These are phyloP conservation scores for Melanotaenia maccullochi DNA, from an alignment of 2,797 vertebrate species.

Conservation along the genomic window DNA sequence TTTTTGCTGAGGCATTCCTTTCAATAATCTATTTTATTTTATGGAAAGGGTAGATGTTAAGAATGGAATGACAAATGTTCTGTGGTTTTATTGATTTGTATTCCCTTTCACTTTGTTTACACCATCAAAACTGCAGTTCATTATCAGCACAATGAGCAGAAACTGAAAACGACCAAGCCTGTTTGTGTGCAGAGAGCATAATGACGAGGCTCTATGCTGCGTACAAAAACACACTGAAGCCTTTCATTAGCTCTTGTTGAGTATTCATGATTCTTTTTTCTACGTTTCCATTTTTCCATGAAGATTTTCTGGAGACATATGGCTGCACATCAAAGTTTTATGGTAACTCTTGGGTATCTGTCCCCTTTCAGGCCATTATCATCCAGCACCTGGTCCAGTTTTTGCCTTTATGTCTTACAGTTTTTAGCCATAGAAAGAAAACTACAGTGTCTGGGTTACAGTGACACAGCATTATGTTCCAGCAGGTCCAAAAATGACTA, in stretches of 20 bases:
- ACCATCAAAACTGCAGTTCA: constrained; percentile 27
- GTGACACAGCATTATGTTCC: constrained; percentile 12
- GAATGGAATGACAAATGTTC: constrained; percentile 26
- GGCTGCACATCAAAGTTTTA: constrained; percentile 58
- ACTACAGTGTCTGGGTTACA: constrained; percentile 5
- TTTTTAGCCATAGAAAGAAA: constrained; percentile 19
- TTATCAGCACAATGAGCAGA: constrained; percentile 13
- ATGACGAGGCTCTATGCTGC: not conserved
- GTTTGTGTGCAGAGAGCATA: constrained; percentile 11
- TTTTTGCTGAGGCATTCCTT: constrained; percentile 32
- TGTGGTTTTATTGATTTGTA: constrained; percentile 27
- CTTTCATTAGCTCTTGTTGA: constrained; percentile 32
- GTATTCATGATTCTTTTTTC: constrained; percentile 18
- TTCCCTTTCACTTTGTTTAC: constrained; percentile 39
- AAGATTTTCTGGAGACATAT: constrained; percentile 19
- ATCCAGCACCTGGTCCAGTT: constrained; percentile 13
- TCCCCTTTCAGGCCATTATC: constrained; percentile 51
- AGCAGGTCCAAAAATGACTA: constrained; percentile 32
- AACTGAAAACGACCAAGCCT: not conserved
- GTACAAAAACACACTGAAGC: constrained; percentile 4
- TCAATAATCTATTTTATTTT: constrained; percentile 20
- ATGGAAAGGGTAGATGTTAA: constrained; percentile 25
- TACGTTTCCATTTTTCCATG: constrained; percentile 6
- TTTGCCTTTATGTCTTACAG: not conserved
- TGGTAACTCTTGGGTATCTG: constrained; percentile 11